phyloP scores from a whole-genome alignment of 2,113 vertebrate species.

The Ameiurus melas region DNA sequence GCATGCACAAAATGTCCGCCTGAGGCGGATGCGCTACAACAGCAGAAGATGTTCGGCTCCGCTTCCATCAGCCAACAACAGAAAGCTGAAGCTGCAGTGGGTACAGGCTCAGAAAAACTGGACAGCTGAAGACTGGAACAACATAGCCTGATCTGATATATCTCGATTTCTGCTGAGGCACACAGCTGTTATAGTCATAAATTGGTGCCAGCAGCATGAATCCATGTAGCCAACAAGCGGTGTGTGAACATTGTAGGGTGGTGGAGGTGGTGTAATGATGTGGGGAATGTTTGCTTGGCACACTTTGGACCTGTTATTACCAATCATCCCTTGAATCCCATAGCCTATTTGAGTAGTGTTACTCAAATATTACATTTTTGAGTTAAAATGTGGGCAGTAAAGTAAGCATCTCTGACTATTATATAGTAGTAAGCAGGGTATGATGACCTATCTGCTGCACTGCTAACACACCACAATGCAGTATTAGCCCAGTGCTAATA shows the following conservation, averaged over 20 bases:
- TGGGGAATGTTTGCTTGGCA: background rate
- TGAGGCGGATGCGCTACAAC: background rate
- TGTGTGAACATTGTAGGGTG: background rate
- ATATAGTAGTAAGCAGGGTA: background rate
- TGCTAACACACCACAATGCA: no score
- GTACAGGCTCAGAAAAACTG: background rate
- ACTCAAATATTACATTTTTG: background rate
- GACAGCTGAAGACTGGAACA: background rate
- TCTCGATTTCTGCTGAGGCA: background rate
- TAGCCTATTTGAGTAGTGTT: background rate
- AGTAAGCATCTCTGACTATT: background rate
- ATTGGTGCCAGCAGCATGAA: background rate
- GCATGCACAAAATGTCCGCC: background rate
- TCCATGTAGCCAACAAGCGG: background rate
- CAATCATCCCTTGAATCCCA: background rate
- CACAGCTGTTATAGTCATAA: background rate
- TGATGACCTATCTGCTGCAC: no score
- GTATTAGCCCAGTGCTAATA: no score
- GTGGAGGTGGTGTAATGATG: background rate
- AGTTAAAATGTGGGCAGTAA: background rate
- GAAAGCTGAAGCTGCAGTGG: background rate
- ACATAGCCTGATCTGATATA: background rate
- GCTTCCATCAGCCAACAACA: background rate
- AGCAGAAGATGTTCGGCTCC: background rate
- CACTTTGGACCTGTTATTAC: background rate